These are phyloP conservation scores for Mus minutoides DNA, from an alignment of 2,797 vertebrate species.

Conservation along the genomic window DNA sequence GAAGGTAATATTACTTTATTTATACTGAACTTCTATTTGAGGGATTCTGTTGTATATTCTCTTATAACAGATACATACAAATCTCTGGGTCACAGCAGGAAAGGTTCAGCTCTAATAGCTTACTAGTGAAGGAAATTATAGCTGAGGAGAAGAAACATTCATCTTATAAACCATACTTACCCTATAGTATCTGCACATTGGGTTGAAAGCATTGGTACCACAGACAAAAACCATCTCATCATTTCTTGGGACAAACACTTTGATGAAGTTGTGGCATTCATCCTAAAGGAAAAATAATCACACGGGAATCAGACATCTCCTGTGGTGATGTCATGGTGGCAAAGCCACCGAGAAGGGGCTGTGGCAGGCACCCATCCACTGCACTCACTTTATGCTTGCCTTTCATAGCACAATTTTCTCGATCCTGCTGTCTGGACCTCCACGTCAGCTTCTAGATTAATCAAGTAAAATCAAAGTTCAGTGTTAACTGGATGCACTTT, in stretches of 20 bases:
- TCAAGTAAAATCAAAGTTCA: constrained; percentile 75
- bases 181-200: constrained; percentile 98
- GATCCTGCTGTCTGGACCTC: constrained; percentile 96
- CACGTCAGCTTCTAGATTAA: constrained; percentile 95
- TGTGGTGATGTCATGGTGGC: not conserved
- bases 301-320: constrained; percentile 28
- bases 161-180: constrained; percentile 86
- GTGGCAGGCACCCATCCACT: not conserved
- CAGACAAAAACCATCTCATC: constrained; percentile 99
- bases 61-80: constrained; percentile 68
- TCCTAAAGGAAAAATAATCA: constrained; percentile 89
- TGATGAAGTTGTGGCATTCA: constrained; percentile 99
- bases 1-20: constrained; percentile 76
- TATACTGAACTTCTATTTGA: constrained; percentile 78
- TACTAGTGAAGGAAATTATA: not conserved
- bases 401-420: constrained; percentile 98
- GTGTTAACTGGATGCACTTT: not conserved
- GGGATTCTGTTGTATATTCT: constrained; percentile 76
- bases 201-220: constrained; percentile 98
- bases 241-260: constrained; percentile 98
- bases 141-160: not conserved
- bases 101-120: constrained; percentile 23
- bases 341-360: not conserved
- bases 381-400: constrained; percentile 97
- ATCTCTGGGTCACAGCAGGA: constrained; percentile 8